Evolutionary conservation across 2,797 vertebrate genomes (phyloP), one percentile per base, ranked within the genome.

Genomic region (Cephalopachus bancanus): DNA sequence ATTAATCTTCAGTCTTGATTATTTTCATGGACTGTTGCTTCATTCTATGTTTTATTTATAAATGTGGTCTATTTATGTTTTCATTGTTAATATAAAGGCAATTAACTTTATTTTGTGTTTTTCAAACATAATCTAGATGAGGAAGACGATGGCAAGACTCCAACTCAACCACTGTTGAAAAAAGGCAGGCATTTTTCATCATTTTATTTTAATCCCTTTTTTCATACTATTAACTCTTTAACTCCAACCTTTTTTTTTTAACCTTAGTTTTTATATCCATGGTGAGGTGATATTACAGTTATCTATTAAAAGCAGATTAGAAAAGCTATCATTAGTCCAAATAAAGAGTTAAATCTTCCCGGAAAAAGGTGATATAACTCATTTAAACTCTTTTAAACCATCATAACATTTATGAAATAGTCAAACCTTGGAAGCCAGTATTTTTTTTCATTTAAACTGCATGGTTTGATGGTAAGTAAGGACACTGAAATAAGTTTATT

Each of bases 141-240:
- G 96, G 99, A 99, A 64, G 99, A 99, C 64, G 99, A 99, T 98
- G 99, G 99, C 99, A 99, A 99, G 99, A 99, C 99, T 97, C 97
- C 99, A 98, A 99, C 99, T 98, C 99, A 99, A 98, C 99, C 99
- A 98, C 99, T 99, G 98, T 99, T 99, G 99, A 99, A 99, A 99
- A 99, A 99, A 99, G 99, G 99, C 99, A 99, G 99, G 99, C 99
- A 99, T 99, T 99, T 98, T 98, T 97, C 98, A 98, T 98, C 97
- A 98, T 98, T 99, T 98, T 98, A 90, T 98, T 98, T 98, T 98
- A 96, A 98, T 98, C 96, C 97, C 97, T 98, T 94, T 97, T 98
- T 97, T 97, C 59, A 80, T 98, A 96, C 96, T 96, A 92, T 98
- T 98, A 95, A 97, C 97, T 98, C 98, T 96, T 98, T 98, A 92